These are phyloP conservation scores for Pollenia griseotomentosa DNA, from an alignment of 2,888 invertebrate genomes.

Conservation along the genomic window DNA sequence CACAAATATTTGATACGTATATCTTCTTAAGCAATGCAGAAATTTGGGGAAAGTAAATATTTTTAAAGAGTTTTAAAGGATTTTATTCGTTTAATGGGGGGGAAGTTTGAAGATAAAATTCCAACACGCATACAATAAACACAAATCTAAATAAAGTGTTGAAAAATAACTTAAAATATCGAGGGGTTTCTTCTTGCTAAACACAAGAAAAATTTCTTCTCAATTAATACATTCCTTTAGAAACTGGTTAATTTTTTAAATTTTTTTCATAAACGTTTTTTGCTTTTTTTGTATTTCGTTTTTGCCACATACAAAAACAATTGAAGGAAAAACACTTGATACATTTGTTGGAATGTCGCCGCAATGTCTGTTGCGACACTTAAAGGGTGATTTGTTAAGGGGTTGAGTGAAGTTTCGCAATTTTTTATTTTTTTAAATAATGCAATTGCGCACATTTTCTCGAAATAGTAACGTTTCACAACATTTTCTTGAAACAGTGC, in stretches of 20 bases:
- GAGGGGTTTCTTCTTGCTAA: too few relatives aligned
- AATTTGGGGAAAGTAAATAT: conserved; percentile 11
- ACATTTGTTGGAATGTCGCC: conserved; percentile 69
- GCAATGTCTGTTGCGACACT: conserved; percentile 54
- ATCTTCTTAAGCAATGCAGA: background rate
- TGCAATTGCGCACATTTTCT: background rate
- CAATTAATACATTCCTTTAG: conserved; percentile 17
- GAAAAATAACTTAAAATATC: too few relatives aligned
- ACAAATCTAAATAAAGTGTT: too few relatives aligned
- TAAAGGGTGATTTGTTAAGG: conserved; percentile 32
- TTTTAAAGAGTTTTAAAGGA: conserved; percentile 16
- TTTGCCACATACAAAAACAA: conserved; percentile 56
- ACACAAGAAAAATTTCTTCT: background rate
- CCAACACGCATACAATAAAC: too few relatives aligned
- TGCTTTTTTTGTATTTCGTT: background rate
- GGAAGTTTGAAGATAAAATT: background rate
- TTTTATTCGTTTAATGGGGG: background rate
- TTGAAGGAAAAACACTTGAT: conserved; percentile 63
- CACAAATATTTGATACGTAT: conserved; percentile 52
- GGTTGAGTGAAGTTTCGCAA: background rate
- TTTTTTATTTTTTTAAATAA: background rate
- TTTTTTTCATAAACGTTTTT: conserved; percentile 19
- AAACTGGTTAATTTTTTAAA: conserved; percentile 23
- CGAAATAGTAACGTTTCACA: too few relatives aligned
- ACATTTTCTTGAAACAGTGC: too few relatives aligned